phyloP scores from a whole-genome alignment of 2,888 invertebrate species.

The Phragmatobia fuliginosa region DNA sequence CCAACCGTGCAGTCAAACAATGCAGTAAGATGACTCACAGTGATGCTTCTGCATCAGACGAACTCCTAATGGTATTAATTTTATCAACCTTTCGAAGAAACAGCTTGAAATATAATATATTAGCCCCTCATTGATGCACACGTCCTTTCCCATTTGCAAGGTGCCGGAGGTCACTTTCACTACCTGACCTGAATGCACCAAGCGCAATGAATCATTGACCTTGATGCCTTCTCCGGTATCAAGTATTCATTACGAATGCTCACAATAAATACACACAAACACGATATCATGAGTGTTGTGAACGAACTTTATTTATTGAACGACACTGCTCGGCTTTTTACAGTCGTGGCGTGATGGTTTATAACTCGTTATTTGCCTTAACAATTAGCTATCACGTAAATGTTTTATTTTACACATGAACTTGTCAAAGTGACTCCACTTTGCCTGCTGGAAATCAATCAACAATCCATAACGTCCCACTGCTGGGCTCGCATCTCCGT shows the following conservation, averaged over 20 bases:
- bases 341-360: not conserved
- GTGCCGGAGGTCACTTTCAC: constrained; percentile 11
- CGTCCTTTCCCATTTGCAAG: constrained; percentile 9
- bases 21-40: no score
- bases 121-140: not conserved
- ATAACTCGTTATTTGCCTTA: no score
- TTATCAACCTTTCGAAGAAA: not conserved
- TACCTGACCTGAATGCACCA: not conserved
- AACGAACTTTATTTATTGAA: not conserved
- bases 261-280: not conserved
- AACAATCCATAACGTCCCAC: no score
- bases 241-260: not conserved
- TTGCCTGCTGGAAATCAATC: no score
- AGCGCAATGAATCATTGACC: constrained; percentile 6
- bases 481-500: no score
- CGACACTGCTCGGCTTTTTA: not conserved
- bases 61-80: not conserved
- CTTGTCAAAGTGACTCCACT: no score
- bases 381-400: no score
- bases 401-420: no score
- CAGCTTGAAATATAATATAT: not conserved
- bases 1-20: no score
- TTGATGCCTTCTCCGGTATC: constrained; percentile 3
- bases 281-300: not conserved
- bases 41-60: no score